Evolutionary conservation across 2,888 invertebrate species (phyloP).

Genomic region (Trachelus iudaicus): DNA sequence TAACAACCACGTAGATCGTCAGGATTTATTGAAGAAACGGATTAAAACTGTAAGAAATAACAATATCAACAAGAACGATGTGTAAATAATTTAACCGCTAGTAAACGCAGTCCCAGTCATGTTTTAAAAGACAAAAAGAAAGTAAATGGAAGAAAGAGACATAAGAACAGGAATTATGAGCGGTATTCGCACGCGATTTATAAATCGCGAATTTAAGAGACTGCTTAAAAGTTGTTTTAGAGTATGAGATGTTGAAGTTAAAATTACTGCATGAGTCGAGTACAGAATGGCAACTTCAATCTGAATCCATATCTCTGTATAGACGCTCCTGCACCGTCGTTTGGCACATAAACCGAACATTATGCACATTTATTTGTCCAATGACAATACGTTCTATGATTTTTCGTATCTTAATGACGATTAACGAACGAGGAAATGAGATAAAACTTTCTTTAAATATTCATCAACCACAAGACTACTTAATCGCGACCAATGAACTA

Average conservation of each 20-base stretch:
- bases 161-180: background rate
- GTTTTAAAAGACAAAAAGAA: background rate
- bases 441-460: background rate
- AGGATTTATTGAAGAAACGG: conserved; percentile 29
- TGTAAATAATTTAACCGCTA: conserved; percentile 12
- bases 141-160: background rate
- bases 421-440: background rate
- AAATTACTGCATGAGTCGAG: conserved; percentile 1
- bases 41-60: conserved; percentile 25
- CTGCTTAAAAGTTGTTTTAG: conserved; percentile 46
- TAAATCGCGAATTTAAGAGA: conserved; percentile 21
- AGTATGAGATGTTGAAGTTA: conserved; percentile 32
- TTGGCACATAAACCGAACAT: conserved; percentile 43
- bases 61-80: conserved; percentile 8
- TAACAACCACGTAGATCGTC: conserved; percentile 18
- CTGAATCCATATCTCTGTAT: conserved; percentile 16
- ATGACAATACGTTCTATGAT: background rate
- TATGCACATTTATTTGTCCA: background rate
- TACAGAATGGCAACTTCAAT: conserved; percentile 41
- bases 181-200: background rate
- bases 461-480: background rate
- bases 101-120: background rate
- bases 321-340: conserved; percentile 27
- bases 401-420: background rate
- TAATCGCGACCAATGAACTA: background rate